Evolutionary conservation across 1,140 invertebrate species (phyloP), one percentile per base, ranked within the genome.

Genomic region (Eriosoma lanigerum): DNA sequence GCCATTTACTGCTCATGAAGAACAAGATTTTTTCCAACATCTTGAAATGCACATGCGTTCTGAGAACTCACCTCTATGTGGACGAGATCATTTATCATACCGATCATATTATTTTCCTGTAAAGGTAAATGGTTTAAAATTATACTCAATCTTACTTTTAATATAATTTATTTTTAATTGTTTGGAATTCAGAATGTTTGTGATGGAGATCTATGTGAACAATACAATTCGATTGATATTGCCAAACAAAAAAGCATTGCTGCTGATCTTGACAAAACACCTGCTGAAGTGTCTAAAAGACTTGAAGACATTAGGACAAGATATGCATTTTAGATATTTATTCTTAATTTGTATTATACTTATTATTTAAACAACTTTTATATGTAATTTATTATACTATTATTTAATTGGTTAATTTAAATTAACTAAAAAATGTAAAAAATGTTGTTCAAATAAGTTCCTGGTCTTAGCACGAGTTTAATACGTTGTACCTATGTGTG

Each of bases 31-130:
- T 85, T 99, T 99, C 87, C 97, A 99, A 86, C 96, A 99, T 88
- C 87, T 99, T 73, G 98, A 99, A 86, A 99, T 99, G 98, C 97
- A 99, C 86, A 97, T 99, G 96, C 88, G 98, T 58, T 95, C 94
- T 68, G 97, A 99, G 86, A 94, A 98, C 87, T 90, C 96, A 0
- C 97, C 98, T 0, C 86, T 99, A 0, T 98, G 96, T 88, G 98
- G 98, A 2, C 88, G 98, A 26, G 98, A 99, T 88, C 98, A 99
- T 87, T 88, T 99, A 1, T 96, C 96, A 0, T 99, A 94, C 86
- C 89, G 98, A 81, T 98, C 96, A 32, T 98, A 97, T 84, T 99
- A 99, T 87, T 99, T 96, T 85, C 97, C 98, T 9, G 94, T 99
- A 1, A 98, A 98, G 89, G 93, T 95, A 84, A 87, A 84, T 32